Conservation (phyloP, 2,113 vertebrate species). For the Silurus meridionalis region DNA sequence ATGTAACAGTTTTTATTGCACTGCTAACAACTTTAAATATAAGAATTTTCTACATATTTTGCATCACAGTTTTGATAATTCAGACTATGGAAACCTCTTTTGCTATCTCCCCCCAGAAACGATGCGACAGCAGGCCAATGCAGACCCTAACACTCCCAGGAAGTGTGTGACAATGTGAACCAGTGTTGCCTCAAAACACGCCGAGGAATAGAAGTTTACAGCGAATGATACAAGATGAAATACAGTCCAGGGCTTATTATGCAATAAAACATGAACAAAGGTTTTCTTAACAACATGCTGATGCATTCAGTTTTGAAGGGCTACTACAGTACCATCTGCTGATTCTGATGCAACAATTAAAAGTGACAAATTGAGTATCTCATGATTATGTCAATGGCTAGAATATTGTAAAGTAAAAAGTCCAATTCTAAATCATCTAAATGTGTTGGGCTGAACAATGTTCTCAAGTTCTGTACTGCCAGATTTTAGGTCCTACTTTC, state of each 20-base stretch:
- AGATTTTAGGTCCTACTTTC: background rate
- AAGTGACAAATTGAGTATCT: background rate
- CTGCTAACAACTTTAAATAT: background rate
- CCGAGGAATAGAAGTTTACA: background rate
- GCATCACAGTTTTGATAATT: background rate
- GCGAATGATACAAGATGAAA: background rate
- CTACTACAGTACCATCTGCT: background rate
- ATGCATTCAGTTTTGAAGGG: conserved; percentile 5
- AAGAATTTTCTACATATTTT: background rate
- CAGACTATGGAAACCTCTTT: background rate
- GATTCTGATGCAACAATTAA: background rate
- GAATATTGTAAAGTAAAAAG: background rate
- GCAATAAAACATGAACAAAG: background rate
- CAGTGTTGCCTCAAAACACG: background rate
- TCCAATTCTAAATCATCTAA: background rate
- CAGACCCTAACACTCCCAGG: conserved; percentile 70
- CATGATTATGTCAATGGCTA: background rate
- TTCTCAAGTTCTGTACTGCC: background rate
- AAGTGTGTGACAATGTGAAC: conserved; percentile 81
- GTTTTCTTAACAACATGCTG: background rate
- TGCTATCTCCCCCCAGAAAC: conserved; percentile 74
- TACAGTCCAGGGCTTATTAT: background rate
- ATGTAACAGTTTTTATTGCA: too few relatives aligned
- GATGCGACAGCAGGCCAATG: conserved; percentile 81
- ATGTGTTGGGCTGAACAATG: background rate